Evolutionary conservation across 2,797 vertebrate species (phyloP).

Genomic region (Clarias laeviceps): DNA sequence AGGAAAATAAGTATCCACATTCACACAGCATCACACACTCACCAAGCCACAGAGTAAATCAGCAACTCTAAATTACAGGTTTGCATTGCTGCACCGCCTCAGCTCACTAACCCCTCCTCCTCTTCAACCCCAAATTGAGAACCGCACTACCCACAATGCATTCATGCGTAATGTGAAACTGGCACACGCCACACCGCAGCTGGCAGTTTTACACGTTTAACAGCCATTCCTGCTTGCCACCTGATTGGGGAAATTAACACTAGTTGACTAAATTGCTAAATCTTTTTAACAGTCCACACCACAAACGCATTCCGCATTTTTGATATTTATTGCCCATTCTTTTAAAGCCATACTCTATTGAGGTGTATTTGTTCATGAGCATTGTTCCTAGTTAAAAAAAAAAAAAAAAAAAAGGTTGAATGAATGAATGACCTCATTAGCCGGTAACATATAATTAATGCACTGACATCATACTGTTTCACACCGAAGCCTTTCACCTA

Average conservation of each 20-base stretch:
- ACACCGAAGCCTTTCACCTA: conserved; percentile 14
- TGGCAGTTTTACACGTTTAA: conserved; percentile 48
- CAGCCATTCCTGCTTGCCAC: conserved; percentile 44
- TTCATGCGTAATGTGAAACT: conserved; percentile 49
- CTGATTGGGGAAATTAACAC: conserved; percentile 51
- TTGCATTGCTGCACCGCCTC: conserved; percentile 32
- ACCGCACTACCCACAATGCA: conserved; percentile 53
- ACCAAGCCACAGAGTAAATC: conserved; percentile 29
- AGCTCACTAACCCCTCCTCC: conserved; percentile 33
- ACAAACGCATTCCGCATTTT: background rate
- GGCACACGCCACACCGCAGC: conserved; percentile 46
- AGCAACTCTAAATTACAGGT: conserved; percentile 54
- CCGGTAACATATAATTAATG: background rate
- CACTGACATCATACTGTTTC: conserved; percentile 25
- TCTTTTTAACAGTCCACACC: conserved; percentile 24
- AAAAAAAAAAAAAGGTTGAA: conserved; percentile 10
- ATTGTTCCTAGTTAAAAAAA: conserved; percentile 33
- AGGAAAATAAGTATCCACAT: background rate
- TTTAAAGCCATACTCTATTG: conserved; percentile 28
- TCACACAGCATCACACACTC: conserved; percentile 10
- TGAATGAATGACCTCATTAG: background rate
- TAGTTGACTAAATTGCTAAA: conserved; percentile 28
- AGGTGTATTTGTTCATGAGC: conserved; percentile 18
- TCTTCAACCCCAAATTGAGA: conserved; percentile 42
- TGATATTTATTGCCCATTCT: conserved; percentile 1